Conservation (phyloP, 2,888 invertebrate species). For the Tenthredo livida region DNA sequence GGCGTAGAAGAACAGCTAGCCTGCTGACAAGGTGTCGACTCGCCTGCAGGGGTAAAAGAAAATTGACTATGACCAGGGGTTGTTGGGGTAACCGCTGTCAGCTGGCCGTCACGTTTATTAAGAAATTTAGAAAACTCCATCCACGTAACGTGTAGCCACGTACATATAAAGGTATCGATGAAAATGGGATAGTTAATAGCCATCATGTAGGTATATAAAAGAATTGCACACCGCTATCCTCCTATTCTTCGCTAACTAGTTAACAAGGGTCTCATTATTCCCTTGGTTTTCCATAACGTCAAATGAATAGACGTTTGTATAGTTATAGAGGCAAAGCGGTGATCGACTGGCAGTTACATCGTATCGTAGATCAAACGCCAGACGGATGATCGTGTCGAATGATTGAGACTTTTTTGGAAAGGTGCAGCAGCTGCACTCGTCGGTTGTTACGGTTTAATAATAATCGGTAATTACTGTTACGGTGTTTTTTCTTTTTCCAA, state of each 20-base stretch:
- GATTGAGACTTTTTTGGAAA: background rate
- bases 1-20: background rate
- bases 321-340: background rate
- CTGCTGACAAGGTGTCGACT: slow-evolving; percentile 42
- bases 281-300: background rate
- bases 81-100: slow-evolving; percentile 23
- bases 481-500: background rate
- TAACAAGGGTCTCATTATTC: background rate
- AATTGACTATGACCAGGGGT: background rate
- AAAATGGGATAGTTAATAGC: background rate
- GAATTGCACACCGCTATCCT: background rate
- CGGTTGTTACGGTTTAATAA: slow-evolving; percentile 32
- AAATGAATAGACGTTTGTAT: background rate
- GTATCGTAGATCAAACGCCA: slow-evolving; percentile 5
- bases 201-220: no score
- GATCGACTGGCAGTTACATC: background rate
- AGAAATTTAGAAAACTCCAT: background rate
- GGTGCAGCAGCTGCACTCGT: slow-evolving; percentile 18
- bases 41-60: slow-evolving; percentile 28
- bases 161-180: background rate
- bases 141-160: background rate
- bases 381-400: slow-evolving; percentile 37
- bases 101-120: slow-evolving; percentile 38
- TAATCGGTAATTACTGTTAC: slow-evolving; percentile 35
- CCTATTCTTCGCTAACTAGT: background rate